Evolutionary conservation across 2,113 vertebrate genomes (phyloP), one percentile per base, ranked within the genome.

Genomic region (Salvelinus sp.): DNA sequence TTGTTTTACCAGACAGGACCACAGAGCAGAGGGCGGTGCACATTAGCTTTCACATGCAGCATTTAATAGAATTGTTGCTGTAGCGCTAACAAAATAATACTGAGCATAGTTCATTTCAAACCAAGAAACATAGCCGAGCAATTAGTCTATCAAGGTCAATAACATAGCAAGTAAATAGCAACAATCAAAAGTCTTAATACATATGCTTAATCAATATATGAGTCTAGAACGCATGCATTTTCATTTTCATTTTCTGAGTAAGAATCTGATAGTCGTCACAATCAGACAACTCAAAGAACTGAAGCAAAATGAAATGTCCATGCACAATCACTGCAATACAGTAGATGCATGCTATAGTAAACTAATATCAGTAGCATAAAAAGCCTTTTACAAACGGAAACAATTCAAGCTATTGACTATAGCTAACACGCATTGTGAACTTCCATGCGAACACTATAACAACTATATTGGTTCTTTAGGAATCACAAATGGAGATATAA

Each of bases 241-340:
- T 14, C 20, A n/a, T 23, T 23, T 60, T 14, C n/a, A 60, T n/a
- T 22, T 62, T 62, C 6, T n/a, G n/a, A 22, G 20, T 57, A 6
- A 18, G 54, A 57, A 57, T 57, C 18, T 6, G 14, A 57, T 4
- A 2, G 38, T 44, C 14, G 4, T 54, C 14, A 54, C 50, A 54
- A 57, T 18, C 20, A 20, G 54, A 57, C 54, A 57, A 57, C 20
- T 57, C 13, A 7, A 14, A 16, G 54, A 57, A 57, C 18, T 57
- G 54, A 57, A 62, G 18, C n/a, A 10, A 62, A 13, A 62, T 22
- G 10, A n/a, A 22, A 62, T 62, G 0, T 62, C 58, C 58, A 62
- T 76, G 74, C 72, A 82, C 68, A 69, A 64, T 75, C 27, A 65
- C 68, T 58, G 33, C 22, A 57, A 44, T 44, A 10, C 38, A 60